These are phyloP conservation scores for Tillus elongatus DNA, from an alignment of 2,888 invertebrate genomes.

Conservation along the genomic window DNA sequence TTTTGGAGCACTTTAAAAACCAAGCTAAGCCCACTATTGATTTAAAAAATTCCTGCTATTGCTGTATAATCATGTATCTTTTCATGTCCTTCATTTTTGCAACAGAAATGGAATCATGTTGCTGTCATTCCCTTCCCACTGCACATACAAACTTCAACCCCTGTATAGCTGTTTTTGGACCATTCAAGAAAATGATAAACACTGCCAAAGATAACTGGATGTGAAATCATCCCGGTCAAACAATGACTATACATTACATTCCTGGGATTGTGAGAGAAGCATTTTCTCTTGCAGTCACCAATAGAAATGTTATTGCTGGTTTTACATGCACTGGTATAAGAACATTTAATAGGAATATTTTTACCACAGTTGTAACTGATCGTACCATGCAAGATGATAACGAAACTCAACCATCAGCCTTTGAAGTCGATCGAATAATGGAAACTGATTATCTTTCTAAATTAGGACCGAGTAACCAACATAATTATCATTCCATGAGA, in stretches of 20 bases:
- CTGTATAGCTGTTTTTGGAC: conserved; percentile 27
- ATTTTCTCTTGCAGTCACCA: conserved; percentile 15
- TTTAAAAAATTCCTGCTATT: too few species aligned
- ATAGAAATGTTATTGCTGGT: conserved; percentile 17
- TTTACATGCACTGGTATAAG: conserved; percentile 21
- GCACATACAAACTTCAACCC: conserved; percentile 33
- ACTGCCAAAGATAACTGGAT: conserved; percentile 28
- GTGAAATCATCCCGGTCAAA: conserved; percentile 19
- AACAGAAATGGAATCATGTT: conserved; percentile 31
- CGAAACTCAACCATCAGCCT: too few species aligned
- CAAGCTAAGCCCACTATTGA: too few species aligned
- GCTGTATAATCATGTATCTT: too few species aligned
- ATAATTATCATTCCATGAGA: too few species aligned
- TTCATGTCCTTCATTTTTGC: conserved; percentile 25
- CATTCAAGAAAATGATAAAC: conserved; percentile 30
- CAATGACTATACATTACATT: conserved; percentile 29
- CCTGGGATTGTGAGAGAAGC: conserved; percentile 20
- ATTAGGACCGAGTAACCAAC: too few species aligned
- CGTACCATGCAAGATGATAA: conserved; percentile 9
- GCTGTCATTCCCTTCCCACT: conserved; percentile 31
- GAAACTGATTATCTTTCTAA: background rate
- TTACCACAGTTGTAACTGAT: conserved; percentile 17
- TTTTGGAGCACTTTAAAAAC: too few species aligned
- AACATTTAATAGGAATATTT: conserved; percentile 21
- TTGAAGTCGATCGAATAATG: too few species aligned